A percentile compares a stretch with the other conserved stretches of the same genome.
These are phyloP conservation scores for Drosophila oshimai DNA, from an alignment of 1,140 invertebrate genomes.

Conservation along the genomic window DNA sequence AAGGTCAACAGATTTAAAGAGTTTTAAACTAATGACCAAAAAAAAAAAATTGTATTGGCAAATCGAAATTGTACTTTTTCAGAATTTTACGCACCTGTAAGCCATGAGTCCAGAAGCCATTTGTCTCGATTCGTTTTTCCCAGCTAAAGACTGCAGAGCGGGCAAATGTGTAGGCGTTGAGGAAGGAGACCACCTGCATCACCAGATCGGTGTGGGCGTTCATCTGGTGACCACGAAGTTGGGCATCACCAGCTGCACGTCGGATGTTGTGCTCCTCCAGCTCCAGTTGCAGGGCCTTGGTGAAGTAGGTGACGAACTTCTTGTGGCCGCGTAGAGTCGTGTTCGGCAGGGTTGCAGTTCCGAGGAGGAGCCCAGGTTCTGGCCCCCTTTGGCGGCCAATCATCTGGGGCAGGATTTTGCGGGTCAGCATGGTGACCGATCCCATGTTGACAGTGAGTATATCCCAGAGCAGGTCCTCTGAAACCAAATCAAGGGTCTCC, in stretches of 20 bases:
- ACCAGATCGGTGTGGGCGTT: conserved; percentile 91
- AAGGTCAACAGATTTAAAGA: too few relatives aligned
- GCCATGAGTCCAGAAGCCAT: conserved; percentile 95
- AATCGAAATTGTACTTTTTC: too few relatives aligned
- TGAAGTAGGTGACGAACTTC: conserved; percentile 69
- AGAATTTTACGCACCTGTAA: conserved; percentile 88
- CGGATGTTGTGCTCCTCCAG: conserved; percentile 89
- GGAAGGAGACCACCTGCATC: conserved; percentile 89
- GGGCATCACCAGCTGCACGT: conserved; percentile 93
- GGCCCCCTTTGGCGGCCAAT: conserved; percentile 88
- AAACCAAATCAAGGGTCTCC: conserved; percentile 90
- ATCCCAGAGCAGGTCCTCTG: conserved; percentile 90
- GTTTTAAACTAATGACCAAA: too few relatives aligned
- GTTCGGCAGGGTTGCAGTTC: conserved; percentile 91
- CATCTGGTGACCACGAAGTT: conserved; percentile 96
- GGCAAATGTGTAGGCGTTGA: conserved; percentile 90
- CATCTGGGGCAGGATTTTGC: conserved; percentile 92
- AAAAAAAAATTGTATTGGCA: too few relatives aligned
- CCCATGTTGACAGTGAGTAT: conserved; percentile 94
- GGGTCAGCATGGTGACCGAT: conserved; percentile 92
- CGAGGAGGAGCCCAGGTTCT: conserved; percentile 93
- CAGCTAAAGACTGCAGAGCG: conserved; percentile 89
- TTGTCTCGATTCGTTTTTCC: conserved; percentile 90
- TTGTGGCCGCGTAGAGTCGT: conserved; percentile 94
- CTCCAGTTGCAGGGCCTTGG: conserved; percentile 88